A percentile compares a stretch with the other conserved stretches of the same genome.
Evolutionary conservation across 1,140 invertebrate genomes (phyloP).

Genomic region (Anadara kagoshimensis): DNA sequence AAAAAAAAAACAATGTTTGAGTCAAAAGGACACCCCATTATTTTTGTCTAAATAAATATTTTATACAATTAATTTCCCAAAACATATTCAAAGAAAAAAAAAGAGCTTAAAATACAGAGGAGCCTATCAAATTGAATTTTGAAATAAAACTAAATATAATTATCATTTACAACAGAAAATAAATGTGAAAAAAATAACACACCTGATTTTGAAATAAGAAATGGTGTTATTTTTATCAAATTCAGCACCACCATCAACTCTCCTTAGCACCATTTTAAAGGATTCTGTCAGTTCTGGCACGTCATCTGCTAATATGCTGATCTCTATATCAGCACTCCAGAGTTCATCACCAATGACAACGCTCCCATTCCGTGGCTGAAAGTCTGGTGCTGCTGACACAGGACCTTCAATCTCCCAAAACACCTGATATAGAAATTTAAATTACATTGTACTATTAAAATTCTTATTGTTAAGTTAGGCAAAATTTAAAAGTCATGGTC

Average conservation of each 20-base stretch:
- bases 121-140: not conserved
- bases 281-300: conserved; percentile 66
- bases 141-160: not conserved
- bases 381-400: conserved; percentile 44
- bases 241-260: conserved; percentile 66
- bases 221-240: conserved; percentile 52
- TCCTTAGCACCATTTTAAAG: conserved; percentile 54
- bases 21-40: too few species aligned
- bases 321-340: conserved; percentile 49
- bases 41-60: too few species aligned
- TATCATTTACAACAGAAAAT: not conserved
- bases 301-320: conserved; percentile 63
- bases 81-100: not conserved
- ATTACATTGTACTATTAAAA: not conserved
- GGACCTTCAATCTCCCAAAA: conserved; percentile 62
- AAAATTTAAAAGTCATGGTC: conserved; percentile 7
- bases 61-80: not conserved
- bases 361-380: conserved; percentile 59
- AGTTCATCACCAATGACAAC: conserved; percentile 50
- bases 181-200: conserved; percentile 1
- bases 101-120: not conserved
- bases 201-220: conserved; percentile 65
- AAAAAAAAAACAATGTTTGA: too few species aligned
- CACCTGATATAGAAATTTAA: conserved; percentile 43
- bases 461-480: not conserved